Evolutionary conservation across 2,113 vertebrate species (phyloP).

Genomic region (Ochotona curzoniae): DNA sequence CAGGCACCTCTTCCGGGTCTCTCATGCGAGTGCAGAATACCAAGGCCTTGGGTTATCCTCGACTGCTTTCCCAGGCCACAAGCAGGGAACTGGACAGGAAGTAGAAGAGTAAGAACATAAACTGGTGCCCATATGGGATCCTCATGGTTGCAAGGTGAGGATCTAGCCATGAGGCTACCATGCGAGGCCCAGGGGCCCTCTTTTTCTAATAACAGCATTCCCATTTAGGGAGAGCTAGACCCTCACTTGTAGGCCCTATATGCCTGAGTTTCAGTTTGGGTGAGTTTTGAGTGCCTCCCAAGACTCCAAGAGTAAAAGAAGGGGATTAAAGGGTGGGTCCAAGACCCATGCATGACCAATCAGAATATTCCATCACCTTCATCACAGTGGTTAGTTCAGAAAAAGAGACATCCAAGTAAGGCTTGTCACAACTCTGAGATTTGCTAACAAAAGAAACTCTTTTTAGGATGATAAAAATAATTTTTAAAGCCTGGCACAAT

Average conservation of each 20-base stretch:
- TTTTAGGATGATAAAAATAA: neutral
- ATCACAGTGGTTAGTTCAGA: neutral
- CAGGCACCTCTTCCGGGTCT: no score
- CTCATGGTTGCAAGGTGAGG: no score
- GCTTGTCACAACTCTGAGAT: neutral
- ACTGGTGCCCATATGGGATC: no score
- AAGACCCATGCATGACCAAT: neutral
- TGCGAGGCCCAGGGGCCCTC: no score
- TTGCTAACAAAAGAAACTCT: neutral
- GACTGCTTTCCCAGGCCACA: no score
- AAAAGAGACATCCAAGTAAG: neutral
- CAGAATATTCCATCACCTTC: neutral
- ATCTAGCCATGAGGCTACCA: no score
- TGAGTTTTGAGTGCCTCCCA: neutral
- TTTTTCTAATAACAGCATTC: neutral
- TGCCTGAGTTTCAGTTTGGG: neutral
- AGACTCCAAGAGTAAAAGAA: neutral
- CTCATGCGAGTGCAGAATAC: no score
- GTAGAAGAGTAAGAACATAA: no score
- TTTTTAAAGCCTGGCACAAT: no score
- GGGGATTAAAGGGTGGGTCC: neutral
- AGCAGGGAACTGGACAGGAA: no score
- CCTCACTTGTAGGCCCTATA: neutral
- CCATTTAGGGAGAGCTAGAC: neutral
- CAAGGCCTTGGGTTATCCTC: no score